A percentile compares a stretch with the other conserved stretches of the same genome.
Conservation (phyloP, 2,797 vertebrate species). For the Brotula barbata region DNA sequence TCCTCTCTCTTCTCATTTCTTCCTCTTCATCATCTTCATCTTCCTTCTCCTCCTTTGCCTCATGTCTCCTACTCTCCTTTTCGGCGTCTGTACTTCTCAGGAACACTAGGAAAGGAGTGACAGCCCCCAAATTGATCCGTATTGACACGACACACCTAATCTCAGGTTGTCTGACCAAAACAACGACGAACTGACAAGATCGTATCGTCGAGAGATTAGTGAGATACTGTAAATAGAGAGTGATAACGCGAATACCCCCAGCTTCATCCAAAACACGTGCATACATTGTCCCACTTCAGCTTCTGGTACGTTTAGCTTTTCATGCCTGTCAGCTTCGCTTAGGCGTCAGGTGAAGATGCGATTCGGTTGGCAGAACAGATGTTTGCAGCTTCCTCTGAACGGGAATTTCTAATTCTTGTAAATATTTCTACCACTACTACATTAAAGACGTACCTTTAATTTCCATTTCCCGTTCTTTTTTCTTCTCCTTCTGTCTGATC, state of each 20-base stretch:
- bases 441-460: conserved; percentile 18
- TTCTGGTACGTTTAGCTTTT: conserved; percentile 13
- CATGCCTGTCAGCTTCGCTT: conserved; percentile 32
- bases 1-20: conserved; percentile 46
- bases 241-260: neutral
- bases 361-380: conserved; percentile 18
- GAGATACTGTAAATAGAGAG: conserved; percentile 5
- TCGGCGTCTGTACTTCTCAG: conserved; percentile 30
- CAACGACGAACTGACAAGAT: conserved; percentile 6
- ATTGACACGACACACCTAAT: conserved; percentile 26
- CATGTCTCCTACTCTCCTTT: conserved; percentile 33
- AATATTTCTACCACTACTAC: neutral
- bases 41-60: conserved; percentile 9
- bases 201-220: conserved; percentile 13
- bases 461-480: neutral
- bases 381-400: conserved; percentile 7
- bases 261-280: too few species aligned
- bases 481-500: neutral
- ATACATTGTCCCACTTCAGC: conserved; percentile 5
- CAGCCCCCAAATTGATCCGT: conserved; percentile 46
- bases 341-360: conserved; percentile 34
- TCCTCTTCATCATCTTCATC: conserved; percentile 46
- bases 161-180: conserved; percentile 26
- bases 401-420: too few species aligned
- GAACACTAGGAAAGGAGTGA: conserved; percentile 56